These are phyloP conservation scores for Trichoplusia ni DNA, from an alignment of 1,140 invertebrate genomes.

Conservation along the genomic window DNA sequence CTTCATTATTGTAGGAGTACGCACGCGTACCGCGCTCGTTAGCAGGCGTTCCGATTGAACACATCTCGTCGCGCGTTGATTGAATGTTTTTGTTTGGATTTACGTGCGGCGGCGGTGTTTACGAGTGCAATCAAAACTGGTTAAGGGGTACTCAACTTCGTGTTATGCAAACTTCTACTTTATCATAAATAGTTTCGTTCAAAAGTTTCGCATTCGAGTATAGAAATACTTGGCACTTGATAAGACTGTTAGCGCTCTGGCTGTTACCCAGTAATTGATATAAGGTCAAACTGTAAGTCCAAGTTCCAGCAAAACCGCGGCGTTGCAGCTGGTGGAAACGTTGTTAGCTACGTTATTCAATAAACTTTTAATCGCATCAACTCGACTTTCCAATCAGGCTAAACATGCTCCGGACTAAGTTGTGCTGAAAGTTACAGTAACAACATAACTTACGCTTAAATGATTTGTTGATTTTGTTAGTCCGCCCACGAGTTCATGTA, in stretches of 20 bases:
- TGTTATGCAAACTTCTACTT: background rate
- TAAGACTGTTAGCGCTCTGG: constrained; percentile 21
- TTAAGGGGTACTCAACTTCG: background rate
- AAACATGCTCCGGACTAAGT: constrained; percentile 26
- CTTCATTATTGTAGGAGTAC: constrained; percentile 57
- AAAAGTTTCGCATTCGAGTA: background rate
- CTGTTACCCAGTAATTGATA: constrained; percentile 37
- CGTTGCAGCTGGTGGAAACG: constrained; percentile 34
- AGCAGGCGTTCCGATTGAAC: constrained; percentile 44
- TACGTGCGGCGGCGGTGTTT: background rate
- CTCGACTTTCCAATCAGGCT: constrained; percentile 46
- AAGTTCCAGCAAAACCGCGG: constrained; percentile 30
- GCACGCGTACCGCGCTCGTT: constrained; percentile 42
- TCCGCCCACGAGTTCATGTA: background rate
- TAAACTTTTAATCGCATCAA: constrained; percentile 59
- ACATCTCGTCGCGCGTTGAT: constrained; percentile 37
- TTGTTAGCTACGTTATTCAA: constrained; percentile 52
- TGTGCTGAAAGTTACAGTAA: constrained; percentile 16
- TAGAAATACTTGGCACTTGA: constrained; percentile 1
- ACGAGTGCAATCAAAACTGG: background rate
- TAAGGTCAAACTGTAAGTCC: constrained; percentile 33
- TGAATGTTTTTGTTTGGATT: constrained; percentile 37
- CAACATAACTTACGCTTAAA: constrained; percentile 7
- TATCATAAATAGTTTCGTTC: background rate
- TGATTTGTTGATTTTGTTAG: constrained; percentile 1